Base-by-base conservation (phyloP, 1,140 invertebrate genomes). In the Lepidurus apus region DNA sequence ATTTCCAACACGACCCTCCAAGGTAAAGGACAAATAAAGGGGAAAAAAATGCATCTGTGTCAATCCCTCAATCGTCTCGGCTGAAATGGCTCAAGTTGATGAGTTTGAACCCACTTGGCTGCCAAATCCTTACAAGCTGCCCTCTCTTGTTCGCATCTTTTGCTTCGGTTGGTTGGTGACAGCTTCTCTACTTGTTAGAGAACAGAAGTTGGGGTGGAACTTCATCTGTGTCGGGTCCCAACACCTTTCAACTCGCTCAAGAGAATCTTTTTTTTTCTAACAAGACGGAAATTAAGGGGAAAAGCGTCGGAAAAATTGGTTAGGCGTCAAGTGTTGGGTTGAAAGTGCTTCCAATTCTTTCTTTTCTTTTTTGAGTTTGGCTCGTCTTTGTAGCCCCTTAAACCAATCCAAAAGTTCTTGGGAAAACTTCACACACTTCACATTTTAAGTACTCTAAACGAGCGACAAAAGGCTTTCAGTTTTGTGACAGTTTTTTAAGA, bases 391-490 rank as follows among this genome's bases (percentile, higher is more conserved):
- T 5, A 65, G 4, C 53, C 53, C 53, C 53, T 65, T 21, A 21
- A 65, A 65, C 53, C 53, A 65, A 65, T 65, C 21, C 53, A 13
- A 34, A 21, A 65, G 53, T 65, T 65, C 9, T 65, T 65, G 53
- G 53, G 53, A 65, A 65, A 65, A 65, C 53, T 65, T 65, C 53
- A 65, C 53, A 65, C 53, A 65, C 53, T 65, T 65, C 53, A 65
- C 53, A 11, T 65, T 65, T 65, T 65, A 65, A 65, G 53, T 65
- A 65, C 53, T 65, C 21, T 65, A 65, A 65, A 65, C 17, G 13
- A 65, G 53, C 53, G 53, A 65, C 21, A 65, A 65, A 65, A 65
- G 53, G 17, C 53, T 65, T 65, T 65, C 53, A 65, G 53, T 17
- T 65, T 7, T 65, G 53, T 65, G 53, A 65, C 53, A 65, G 53